Evolutionary conservation across 2,888 invertebrate species (phyloP), one percentile per base, ranked within the genome.

Genomic region (Volucella bombylans): DNA sequence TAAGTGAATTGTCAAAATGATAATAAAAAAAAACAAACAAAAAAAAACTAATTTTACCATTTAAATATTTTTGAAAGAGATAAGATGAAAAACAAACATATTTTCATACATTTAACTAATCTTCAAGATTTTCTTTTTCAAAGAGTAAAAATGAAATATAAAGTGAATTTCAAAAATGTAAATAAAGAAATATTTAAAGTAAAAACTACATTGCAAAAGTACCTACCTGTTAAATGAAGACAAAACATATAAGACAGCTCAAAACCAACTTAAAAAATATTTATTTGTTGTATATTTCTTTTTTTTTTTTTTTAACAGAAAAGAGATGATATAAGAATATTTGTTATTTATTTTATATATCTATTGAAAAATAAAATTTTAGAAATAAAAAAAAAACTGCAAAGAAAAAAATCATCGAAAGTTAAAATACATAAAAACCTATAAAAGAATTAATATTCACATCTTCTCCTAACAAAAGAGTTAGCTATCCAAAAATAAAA

Each of bases 1-100:
- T 85, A 85, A 81, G 81, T 81, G 85, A 85, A 85, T 85, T 85
- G 85, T 81, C 72, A 39, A 68, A 72, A 81, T 52, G 81, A 85
- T 85, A 85, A 81, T 85, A 77, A 77, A 14, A 62, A 71, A 71
- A 18, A 52, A 23, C 1, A 23, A 77, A 77, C 8, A 62, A 71
- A 71, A 18, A 52, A 23, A 23, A 23, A 14, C 52, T 47, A 72
- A 65, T 50, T 59, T 52, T 57, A 87, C 62, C 64, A 61, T 54
- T 68, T 82, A 57, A 49, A 78, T 73, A 82, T 73, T 85, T 82
- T 68, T 52, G 59, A 81, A 86, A 54, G 62, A 18, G 41, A 52
- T 39, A 73, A 12, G 39, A 71, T 23, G 45, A 73, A 64, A 82
- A 54, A 73, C 76, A 86, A 72, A 85, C 72, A 68, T 50, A 87